Evolutionary conservation across 2,797 vertebrate genomes (phyloP).

Genomic region (Premnoplex brunnescens): DNA sequence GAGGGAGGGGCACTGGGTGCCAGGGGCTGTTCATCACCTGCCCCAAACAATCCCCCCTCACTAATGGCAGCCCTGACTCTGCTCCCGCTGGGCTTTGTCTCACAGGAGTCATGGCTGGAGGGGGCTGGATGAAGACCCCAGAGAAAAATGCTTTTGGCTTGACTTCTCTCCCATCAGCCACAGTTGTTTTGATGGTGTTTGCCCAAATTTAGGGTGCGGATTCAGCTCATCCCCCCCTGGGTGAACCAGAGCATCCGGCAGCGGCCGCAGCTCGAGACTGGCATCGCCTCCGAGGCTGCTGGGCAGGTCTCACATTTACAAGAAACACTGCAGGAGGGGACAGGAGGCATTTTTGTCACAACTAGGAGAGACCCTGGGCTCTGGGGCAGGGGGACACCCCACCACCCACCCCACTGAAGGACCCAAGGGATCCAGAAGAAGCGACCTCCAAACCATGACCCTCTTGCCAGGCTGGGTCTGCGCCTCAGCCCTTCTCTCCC

Average conservation of each 20-base stretch:
- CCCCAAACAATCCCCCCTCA: neutral
- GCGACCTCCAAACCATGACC: fast-evolving
- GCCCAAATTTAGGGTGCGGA: neutral
- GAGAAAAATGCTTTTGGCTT: fast-evolving
- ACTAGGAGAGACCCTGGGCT: fast-evolving
- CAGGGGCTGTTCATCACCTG: neutral
- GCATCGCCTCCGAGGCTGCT: neutral
- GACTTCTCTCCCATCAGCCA: fast-evolving
- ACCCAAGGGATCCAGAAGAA: neutral
- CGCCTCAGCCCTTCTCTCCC: neutral
- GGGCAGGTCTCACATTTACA: fast-evolving
- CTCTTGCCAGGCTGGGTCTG: fast-evolving
- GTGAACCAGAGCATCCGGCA: neutral
- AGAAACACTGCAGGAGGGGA: neutral
- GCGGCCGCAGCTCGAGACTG: neutral
- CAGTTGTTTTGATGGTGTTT: fast-evolving
- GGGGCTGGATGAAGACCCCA: neutral
- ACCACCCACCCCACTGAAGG: fast-evolving
- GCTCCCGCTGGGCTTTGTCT: fast-evolving
- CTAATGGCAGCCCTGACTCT: fast-evolving
- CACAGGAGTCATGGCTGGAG: fast-evolving
- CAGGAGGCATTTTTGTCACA: fast-evolving
- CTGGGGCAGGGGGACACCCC: no score
- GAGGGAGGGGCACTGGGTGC: fast-evolving
- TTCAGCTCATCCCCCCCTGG: neutral